These are phyloP conservation scores for Colinus virginianus DNA, from an alignment of 2,113 vertebrate genomes.

Conservation along the genomic window DNA sequence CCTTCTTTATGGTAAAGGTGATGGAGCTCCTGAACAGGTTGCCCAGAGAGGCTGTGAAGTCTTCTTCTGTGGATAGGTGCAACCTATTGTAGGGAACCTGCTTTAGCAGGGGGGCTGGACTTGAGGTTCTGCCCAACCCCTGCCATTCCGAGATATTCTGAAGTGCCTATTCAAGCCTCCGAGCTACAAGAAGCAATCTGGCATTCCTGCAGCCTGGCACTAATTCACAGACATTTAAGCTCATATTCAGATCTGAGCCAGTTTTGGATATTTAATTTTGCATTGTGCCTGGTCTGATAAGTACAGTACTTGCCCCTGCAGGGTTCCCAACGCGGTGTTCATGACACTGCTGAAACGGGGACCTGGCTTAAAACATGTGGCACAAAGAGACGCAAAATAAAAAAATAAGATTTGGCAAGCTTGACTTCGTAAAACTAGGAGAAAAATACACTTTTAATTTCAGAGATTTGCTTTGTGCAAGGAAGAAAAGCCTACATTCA, in stretches of 20 bases:
- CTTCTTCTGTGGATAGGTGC: too few relatives aligned
- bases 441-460: not conserved
- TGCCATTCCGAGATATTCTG: too few relatives aligned
- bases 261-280: not conserved
- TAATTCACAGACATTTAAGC: not conserved
- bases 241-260: not conserved
- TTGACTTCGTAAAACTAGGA: not conserved
- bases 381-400: not conserved
- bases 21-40: too few relatives aligned
- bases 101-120: too few relatives aligned
- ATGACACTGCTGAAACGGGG: not conserved
- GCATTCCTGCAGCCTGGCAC: not conserved
- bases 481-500: not conserved
- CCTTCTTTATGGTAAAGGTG: too few relatives aligned
- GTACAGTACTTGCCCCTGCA: fast-evolving
- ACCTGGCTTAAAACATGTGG: not conserved
- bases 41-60: too few relatives aligned
- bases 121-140: too few relatives aligned
- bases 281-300: not conserved
- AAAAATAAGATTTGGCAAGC: not conserved
- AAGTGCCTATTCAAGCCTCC: not conserved
- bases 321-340: not conserved
- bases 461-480: not conserved
- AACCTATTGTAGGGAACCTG: too few relatives aligned
- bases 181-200: not conserved